These are phyloP conservation scores for Neolamprologus falcicula DNA, from an alignment of 2,113 vertebrate genomes.

Conservation along the genomic window DNA sequence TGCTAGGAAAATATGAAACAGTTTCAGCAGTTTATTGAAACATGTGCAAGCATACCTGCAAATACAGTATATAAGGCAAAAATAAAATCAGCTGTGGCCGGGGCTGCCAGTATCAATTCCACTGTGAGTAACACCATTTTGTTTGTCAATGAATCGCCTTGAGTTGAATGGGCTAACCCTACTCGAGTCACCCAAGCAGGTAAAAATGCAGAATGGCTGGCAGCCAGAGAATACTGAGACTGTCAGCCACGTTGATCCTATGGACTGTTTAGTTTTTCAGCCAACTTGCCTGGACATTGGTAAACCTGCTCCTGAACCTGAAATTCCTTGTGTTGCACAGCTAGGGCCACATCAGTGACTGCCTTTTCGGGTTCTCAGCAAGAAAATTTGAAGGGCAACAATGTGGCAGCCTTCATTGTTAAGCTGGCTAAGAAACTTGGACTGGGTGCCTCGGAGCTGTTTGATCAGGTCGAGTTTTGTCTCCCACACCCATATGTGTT, in stretches of 20 bases:
- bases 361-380: background rate
- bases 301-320: background rate
- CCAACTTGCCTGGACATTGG: background rate
- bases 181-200: background rate
- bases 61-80: rapidly evolving
- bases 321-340: background rate
- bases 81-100: background rate
- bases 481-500: background rate
- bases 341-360: background rate
- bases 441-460: background rate
- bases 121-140: background rate
- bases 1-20: background rate
- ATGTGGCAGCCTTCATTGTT: background rate
- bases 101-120: background rate
- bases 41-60: background rate
- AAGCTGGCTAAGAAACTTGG: background rate
- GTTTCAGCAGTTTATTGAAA: background rate
- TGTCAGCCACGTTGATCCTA: background rate
- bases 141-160: background rate
- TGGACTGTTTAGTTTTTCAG: background rate
- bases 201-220: background rate
- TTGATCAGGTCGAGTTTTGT: background rate
- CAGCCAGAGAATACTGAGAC: background rate
- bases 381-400: background rate
- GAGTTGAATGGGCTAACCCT: background rate